Evolutionary conservation across 2,113 vertebrate genomes (phyloP).

Genomic region (Heterocephalus glaber): DNA sequence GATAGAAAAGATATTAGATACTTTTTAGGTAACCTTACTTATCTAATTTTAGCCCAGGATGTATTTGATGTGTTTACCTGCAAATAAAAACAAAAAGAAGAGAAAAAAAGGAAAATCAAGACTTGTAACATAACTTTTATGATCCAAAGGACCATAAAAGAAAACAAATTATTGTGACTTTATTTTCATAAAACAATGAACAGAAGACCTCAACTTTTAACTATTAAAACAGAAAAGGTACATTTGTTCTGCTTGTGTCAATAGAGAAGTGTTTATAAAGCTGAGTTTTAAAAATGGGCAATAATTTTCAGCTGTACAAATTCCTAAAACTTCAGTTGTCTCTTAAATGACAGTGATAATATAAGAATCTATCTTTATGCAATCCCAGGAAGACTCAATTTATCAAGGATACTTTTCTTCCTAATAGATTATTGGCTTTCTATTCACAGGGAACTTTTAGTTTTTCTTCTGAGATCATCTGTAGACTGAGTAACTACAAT

Average conservation of each 20-base stretch:
- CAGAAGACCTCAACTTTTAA: not conserved
- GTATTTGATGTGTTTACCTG: not conserved
- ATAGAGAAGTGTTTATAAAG: not conserved
- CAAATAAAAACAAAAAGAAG: not conserved
- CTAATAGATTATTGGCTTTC: conserved; percentile 20
- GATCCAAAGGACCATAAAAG: not conserved
- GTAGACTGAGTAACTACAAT: not conserved
- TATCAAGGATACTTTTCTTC: conserved; percentile 53
- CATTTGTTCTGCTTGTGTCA: not conserved
- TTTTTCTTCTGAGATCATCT: not conserved
- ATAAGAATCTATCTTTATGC: not conserved
- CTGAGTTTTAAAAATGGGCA: not conserved
- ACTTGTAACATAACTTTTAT: not conserved
- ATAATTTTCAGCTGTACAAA: not conserved
- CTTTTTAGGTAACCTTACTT: conserved; percentile 1
- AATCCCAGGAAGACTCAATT: conserved; percentile 44
- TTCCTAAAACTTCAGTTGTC: not conserved
- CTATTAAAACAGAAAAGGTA: not conserved
- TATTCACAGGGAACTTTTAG: not conserved
- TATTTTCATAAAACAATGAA: not conserved
- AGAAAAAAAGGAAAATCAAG: not conserved
- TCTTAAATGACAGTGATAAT: not conserved
- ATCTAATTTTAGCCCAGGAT: not conserved
- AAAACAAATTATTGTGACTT: not conserved
- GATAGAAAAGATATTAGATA: conserved; percentile 1